These are phyloP conservation scores for Petaurus breviceps DNA, from an alignment of 2,113 vertebrate genomes.

Conservation along the genomic window DNA sequence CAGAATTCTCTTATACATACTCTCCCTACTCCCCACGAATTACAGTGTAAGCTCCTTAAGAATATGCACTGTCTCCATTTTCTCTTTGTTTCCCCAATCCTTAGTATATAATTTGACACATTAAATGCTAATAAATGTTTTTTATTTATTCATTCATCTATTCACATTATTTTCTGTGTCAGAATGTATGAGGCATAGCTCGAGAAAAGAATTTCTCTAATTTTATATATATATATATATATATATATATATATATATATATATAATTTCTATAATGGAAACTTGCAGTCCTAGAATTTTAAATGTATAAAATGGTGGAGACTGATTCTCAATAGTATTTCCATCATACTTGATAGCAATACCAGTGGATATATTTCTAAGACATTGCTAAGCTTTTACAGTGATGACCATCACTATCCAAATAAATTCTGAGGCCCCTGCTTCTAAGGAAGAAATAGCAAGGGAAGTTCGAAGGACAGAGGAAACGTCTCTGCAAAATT, in stretches of 20 bases:
- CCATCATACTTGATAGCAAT: not conserved
- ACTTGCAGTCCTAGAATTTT: not conserved
- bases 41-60: not conserved
- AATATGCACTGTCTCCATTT: not conserved
- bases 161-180: not conserved
- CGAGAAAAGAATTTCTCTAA: not conserved
- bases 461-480: not conserved
- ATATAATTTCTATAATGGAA: too few relatives aligned
- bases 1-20: not conserved
- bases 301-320: not conserved
- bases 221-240: too few relatives aligned
- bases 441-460: not conserved
- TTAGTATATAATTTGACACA: not conserved
- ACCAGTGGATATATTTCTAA: constrained; percentile 12
- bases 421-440: not conserved
- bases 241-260: too few relatives aligned
- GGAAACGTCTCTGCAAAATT: not conserved
- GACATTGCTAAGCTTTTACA: not conserved
- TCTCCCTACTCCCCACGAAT: not conserved
- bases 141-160: not conserved
- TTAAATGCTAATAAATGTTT: not conserved
- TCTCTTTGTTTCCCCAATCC: not conserved
- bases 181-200: not conserved
- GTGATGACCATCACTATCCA: not conserved
- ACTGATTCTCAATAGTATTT: not conserved